Base-by-base conservation (phyloP, 1,140 invertebrate species). In the Diabrotica virgifera region DNA sequence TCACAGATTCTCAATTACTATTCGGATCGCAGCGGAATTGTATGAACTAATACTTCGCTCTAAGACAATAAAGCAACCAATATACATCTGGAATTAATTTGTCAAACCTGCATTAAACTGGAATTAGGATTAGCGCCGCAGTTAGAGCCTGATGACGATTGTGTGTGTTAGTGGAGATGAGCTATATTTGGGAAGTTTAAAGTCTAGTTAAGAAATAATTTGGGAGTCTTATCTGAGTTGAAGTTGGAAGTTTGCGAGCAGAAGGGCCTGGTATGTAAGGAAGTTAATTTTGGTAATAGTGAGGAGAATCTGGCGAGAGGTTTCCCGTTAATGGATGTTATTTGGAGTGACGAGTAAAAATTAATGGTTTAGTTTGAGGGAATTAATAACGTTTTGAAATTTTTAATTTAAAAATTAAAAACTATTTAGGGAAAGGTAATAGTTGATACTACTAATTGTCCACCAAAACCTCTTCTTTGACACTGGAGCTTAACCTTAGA, bases 151-250 rank as follows among this genome's bases (percentile, higher is more conserved):
- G 40, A 46, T 46, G 40, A 46, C 40, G 40, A 46, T 46, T 46
- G 40, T 46, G 40, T 46, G 40, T 46, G 40, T 46, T 46, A 46
- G 40, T 46, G 8, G 40, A 46, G 40, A 46, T 46, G 40, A 46
- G 40, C 8, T 46, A 46, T 46, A 46, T 46, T 46, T n/a, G 8
- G n/a, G 8, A n/a, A 46, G n/a, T n/a, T 46, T 46, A 46, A 46
- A 46, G 40, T 46, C 40, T 46, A 46, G 40, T 46, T 46, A 46
- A 46, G 40, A 46, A 46, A 46, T 46, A 46, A 46, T 46, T 46
- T 46, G 40, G 40, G n/a, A 46, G 40, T 46, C 40, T n/a, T 46
- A 46, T 8, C 40, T 10, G 40, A 46, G n/a, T 10, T 46, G 40
- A 10, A 46, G 40, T 46, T 5, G 40, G 40, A 46, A 46, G n/a